phyloP scores from a whole-genome alignment of 1,140 invertebrate genomes.

The Dreissena polymorpha region DNA sequence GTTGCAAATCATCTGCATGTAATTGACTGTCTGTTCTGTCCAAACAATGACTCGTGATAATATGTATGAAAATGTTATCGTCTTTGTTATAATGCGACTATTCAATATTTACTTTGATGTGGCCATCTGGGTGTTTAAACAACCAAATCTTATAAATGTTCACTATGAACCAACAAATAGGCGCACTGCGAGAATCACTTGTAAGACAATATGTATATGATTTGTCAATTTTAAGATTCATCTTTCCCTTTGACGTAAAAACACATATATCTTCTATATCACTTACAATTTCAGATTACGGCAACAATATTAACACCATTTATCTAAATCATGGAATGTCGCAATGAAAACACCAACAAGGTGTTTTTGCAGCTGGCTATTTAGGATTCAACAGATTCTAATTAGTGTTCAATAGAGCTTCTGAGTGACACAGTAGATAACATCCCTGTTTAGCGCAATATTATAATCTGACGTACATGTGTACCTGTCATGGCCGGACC shows the following conservation, averaged over 20 bases:
- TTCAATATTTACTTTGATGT: neutral
- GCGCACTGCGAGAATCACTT: constrained; percentile 34
- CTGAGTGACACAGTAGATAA: no score
- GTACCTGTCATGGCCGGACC: no score
- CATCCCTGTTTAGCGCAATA: no score
- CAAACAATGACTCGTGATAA: constrained; percentile 15
- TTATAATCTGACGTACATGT: no score
- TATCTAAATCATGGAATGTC: no score
- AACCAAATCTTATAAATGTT: neutral
- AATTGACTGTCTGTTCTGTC: neutral
- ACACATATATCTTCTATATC: no score
- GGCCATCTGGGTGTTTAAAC: neutral
- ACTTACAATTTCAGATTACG: no score
- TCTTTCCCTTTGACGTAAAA: neutral
- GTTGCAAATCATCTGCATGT: neutral
- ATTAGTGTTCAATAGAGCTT: no score
- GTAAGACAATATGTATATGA: neutral
- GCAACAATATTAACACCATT: neutral
- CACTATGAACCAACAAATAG: constrained; percentile 10
- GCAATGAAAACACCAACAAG: no score
- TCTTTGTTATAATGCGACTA: neutral
- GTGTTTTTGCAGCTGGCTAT: no score
- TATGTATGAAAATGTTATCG: neutral
- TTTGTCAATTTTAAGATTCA: no score
- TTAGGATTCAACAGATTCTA: no score